phyloP scores from a whole-genome alignment of 2,113 vertebrate species.

The Asarcornis scutulata region DNA sequence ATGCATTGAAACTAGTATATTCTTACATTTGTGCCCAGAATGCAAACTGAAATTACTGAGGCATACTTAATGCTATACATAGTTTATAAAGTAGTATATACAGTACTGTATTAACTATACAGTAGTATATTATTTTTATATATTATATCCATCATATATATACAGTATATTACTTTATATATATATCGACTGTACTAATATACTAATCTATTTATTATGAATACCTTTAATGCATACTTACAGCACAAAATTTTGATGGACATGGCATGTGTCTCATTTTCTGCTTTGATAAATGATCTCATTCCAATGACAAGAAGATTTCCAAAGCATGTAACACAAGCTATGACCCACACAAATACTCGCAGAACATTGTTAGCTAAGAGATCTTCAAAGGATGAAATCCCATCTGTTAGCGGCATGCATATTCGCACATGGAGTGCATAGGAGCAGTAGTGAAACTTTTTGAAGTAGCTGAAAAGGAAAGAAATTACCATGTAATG shows the following conservation, averaged over 20 bases:
- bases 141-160: neutral
- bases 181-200: neutral
- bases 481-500: constrained; percentile 32
- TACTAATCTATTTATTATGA: neutral
- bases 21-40: neutral
- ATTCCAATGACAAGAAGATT: constrained; percentile 88
- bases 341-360: constrained; percentile 88
- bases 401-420: constrained; percentile 85
- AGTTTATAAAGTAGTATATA: neutral
- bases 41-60: neutral
- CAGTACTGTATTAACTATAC: neutral
- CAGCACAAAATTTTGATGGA: constrained; percentile 90
- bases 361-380: constrained; percentile 84
- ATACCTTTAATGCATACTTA: constrained; percentile 39
- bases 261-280: constrained; percentile 83
- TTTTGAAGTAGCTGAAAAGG: constrained; percentile 84
- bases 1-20: neutral
- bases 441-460: constrained; percentile 86
- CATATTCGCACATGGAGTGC: constrained; percentile 83
- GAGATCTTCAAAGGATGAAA: constrained; percentile 88
- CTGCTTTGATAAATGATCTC: constrained; percentile 84
- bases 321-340: constrained; percentile 85
- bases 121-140: neutral
- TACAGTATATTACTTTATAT: neutral
- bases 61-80: neutral